Percentiles rank a stretch among this genome's conserved stretches.
These are phyloP conservation scores for Pipistrellus pipistrellus DNA, from an alignment of 2,797 vertebrate genomes.

Conservation along the genomic window DNA sequence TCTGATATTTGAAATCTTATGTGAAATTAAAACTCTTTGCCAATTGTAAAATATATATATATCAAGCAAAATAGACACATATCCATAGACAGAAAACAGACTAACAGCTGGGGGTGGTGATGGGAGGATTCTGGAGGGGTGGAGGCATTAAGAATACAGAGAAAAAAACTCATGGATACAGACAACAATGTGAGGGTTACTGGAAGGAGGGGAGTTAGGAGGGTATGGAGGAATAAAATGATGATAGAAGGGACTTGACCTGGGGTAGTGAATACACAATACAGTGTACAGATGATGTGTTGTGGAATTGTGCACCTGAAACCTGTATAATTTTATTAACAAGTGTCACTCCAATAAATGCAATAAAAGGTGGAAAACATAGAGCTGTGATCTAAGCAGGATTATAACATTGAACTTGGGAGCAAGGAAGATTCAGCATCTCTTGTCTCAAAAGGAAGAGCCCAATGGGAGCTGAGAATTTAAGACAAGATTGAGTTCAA, in stretches of 20 bases:
- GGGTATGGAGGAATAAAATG: background rate
- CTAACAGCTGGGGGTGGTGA: background rate
- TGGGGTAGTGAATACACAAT: background rate
- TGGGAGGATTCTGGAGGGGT: background rate
- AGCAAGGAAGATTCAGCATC: background rate
- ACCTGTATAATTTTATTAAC: background rate
- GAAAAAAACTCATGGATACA: background rate
- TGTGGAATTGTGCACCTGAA: background rate
- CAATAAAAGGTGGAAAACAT: background rate
- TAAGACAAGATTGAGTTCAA: background rate
- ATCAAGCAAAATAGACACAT: background rate
- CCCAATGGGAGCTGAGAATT: background rate
- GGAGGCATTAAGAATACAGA: background rate
- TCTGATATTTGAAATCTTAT: background rate
- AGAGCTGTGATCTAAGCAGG: background rate
- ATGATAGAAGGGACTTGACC: background rate
- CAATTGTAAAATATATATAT: background rate
- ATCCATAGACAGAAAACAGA: background rate
- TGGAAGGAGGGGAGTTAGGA: background rate
- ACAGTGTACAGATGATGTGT: background rate
- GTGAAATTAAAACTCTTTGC: conserved; percentile 15
- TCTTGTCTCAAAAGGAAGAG: background rate
- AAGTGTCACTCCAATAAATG: background rate
- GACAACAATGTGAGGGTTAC: background rate
- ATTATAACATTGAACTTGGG: background rate